Evolutionary conservation across 92 coral and sea anemone genomes (phyloP), one percentile per base, ranked within the genome.

Genomic region (Palythoa grandiflora): DNA sequence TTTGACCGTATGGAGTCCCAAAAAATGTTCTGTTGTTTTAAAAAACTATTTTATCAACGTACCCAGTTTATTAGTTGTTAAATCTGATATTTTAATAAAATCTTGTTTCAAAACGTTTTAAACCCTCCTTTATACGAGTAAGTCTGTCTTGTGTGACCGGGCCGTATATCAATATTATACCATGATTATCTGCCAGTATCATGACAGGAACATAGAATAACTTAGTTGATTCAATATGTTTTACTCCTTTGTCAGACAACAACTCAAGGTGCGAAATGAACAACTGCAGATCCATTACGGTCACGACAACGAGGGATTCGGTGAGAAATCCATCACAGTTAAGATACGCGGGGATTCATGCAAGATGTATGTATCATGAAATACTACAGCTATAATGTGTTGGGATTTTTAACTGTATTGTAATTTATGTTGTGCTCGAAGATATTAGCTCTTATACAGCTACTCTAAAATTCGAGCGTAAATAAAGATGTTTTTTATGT

Each of bases 291-390:
- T 81, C 44, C 74, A 66, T 81, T 81, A 81, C 14, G 86, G 61
- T 38, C 38, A 81, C 40, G 85, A 80, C 13, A 80, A 80, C 44
- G 85, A 80, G 17, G 74, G 37, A 10, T 80, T 80, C 15, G 73
- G 73, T 1, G 86, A 81, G 12, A 5, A 36, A 65, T 7, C 61
- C 20, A 12, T 37, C 40, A 65, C 85, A 11, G 48, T 47, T 40
- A 75, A 65, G 59, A 81, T 81, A 28, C 53, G 20, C 4, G 86
- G 75, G 36, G 60, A 66, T 1, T 68, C 57, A 20, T 44, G 11
- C 44, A 16, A 65, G 17, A 48, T 15, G 86, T 81, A 51, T 36
- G 86, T 81, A 5, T n/a, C 3, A 2, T 35, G 66, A 9, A 6
- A 63, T n/a, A n/a, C 6, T 44, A 8, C 28, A 44, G 50, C 7